Evolutionary conservation across 2,113 vertebrate genomes (phyloP).

Genomic region (Vombatus ursinus): DNA sequence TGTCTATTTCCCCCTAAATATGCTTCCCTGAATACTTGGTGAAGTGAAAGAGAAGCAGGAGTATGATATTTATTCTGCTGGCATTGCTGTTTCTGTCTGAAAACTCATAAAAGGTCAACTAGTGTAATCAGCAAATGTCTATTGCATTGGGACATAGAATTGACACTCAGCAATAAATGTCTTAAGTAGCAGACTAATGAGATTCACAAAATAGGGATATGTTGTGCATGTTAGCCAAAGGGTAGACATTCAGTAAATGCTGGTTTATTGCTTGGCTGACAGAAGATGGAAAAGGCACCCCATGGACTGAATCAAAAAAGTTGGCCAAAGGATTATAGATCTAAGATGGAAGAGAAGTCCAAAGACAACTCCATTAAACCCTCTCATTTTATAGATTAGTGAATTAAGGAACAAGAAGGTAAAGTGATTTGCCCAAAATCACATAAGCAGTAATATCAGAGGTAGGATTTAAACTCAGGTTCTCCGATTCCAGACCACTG

Average conservation of each 20-base stretch:
- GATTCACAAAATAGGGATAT: not conserved
- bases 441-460: not conserved
- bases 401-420: not conserved
- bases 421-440: not conserved
- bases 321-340: not conserved
- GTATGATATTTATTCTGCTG: not conserved
- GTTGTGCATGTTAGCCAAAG: not conserved
- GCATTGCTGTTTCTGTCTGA: not conserved
- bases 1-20: conserved; percentile 3
- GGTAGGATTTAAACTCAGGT: not conserved
- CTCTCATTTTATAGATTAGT: not conserved
- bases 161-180: not conserved
- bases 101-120: not conserved
- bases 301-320: not conserved
- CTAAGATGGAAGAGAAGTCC: not conserved
- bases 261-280: not conserved
- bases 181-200: not conserved
- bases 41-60: not conserved
- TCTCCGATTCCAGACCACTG: not conserved
- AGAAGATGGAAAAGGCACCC: not conserved
- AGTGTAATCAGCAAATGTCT: not conserved
- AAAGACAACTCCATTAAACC: not conserved
- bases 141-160: not conserved
- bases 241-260: not conserved
- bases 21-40: not conserved